phyloP scores from a whole-genome alignment of 2,888 invertebrate species.

The Ptilodon capucinus region DNA sequence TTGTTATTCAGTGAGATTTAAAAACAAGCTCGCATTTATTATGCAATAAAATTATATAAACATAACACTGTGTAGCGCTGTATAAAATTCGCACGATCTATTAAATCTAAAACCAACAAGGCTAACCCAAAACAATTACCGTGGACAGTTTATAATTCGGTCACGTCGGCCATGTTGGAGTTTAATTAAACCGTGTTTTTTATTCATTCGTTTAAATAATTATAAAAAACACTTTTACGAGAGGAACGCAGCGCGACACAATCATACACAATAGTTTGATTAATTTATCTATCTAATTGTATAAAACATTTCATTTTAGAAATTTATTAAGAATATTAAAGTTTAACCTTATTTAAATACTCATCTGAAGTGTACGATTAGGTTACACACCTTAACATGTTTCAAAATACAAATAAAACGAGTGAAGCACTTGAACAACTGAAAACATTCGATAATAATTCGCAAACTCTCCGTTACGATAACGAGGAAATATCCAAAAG shows the following conservation, averaged over 20 bases:
- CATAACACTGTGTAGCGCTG: neutral
- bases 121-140: conserved; percentile 39
- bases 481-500: conserved; percentile 12
- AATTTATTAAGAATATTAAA: too few relatives aligned
- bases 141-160: conserved; percentile 33
- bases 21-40: too few relatives aligned
- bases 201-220: conserved; percentile 26
- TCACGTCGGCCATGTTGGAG: conserved; percentile 34
- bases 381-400: neutral
- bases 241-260: neutral
- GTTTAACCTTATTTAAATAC: too few relatives aligned
- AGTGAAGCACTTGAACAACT: conserved; percentile 4
- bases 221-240: conserved; percentile 16
- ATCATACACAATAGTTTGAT: too few relatives aligned
- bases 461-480: conserved; percentile 20
- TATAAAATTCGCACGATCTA: conserved; percentile 5
- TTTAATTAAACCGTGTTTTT: conserved; percentile 39
- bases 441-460: conserved; percentile 22
- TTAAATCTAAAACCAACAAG: conserved; percentile 45
- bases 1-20: too few relatives aligned
- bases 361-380: neutral
- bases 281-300: too few relatives aligned
- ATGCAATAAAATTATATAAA: neutral
- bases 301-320: too few relatives aligned
- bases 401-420: conserved; percentile 8